Evolutionary conservation across 2,888 invertebrate species (phyloP).

Genomic region (Gastracanthus pulcherrimus): DNA sequence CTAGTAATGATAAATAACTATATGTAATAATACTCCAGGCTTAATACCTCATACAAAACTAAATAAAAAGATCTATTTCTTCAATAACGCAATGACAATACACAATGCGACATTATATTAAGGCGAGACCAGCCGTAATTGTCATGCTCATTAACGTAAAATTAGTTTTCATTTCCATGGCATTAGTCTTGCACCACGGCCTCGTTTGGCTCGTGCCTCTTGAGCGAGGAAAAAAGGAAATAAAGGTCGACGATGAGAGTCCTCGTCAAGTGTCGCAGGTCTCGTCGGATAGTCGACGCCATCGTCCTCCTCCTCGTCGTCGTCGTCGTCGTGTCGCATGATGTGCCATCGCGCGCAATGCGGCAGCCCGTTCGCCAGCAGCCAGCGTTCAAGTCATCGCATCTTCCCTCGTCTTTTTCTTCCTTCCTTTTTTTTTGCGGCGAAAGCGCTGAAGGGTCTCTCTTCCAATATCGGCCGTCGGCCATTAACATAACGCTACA

Average conservation of each 20-base stretch:
- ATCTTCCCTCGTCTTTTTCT: neutral
- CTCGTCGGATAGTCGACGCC: too few relatives aligned
- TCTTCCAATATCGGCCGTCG: neutral
- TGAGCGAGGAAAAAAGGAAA: neutral
- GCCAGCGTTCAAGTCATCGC: too few relatives aligned
- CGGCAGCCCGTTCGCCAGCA: too few relatives aligned
- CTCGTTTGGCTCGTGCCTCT: neutral
- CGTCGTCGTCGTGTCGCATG: neutral
- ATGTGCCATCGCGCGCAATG: neutral
- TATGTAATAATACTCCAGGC: too few relatives aligned
- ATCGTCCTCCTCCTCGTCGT: too few relatives aligned
- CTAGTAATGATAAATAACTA: too few relatives aligned
- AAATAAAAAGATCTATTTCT: too few relatives aligned
- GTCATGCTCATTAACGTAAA: neutral
- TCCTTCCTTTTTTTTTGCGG: neutral
- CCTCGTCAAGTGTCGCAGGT: neutral
- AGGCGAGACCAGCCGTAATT: neutral
- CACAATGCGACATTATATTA: neutral
- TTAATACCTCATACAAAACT: too few relatives aligned
- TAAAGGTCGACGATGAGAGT: neutral
- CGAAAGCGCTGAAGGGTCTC: neutral
- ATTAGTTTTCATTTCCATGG: neutral
- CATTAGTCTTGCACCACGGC: neutral
- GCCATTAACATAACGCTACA: conserved; percentile 25
- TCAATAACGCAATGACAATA: neutral